Evolutionary conservation across 2,797 vertebrate species (phyloP).

Genomic region (Melanogrammus aeglefinus): DNA sequence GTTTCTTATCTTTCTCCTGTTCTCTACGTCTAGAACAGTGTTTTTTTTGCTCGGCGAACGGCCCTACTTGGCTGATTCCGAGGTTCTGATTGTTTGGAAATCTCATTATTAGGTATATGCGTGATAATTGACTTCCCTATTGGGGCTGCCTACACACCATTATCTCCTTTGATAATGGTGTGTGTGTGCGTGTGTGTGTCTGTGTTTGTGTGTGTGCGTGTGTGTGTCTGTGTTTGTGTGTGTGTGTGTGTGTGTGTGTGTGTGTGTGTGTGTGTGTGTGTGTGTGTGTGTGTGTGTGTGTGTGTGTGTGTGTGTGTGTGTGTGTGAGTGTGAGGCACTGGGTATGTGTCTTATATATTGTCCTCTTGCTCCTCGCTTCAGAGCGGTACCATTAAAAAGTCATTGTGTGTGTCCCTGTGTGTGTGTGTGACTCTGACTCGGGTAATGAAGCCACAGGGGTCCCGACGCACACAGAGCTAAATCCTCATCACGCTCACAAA

Average conservation of each 20-base stretch:
- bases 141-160: not conserved
- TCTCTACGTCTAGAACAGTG: not conserved
- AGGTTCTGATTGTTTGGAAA: not conserved
- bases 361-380: not conserved
- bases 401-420: not conserved
- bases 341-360: not conserved
- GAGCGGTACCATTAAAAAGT: not conserved
- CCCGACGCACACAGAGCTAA: not conserved
- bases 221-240: not conserved
- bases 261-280: not conserved
- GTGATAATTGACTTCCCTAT: not conserved
- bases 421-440: not conserved
- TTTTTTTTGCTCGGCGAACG: not conserved
- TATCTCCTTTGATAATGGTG: not conserved
- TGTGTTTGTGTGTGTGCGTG: not conserved
- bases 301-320: not conserved
- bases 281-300: not conserved
- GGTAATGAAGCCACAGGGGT: not conserved
- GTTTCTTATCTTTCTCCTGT: not conserved
- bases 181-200: not conserved
- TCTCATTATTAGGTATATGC: slow-evolving; percentile 4
- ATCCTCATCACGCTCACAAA: not conserved
- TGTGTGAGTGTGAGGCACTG: no score
- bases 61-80: not conserved
- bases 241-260: not conserved